A percentile compares a stretch with the other conserved stretches of the same genome.
phyloP scores from a whole-genome alignment of 2,888 invertebrate genomes.

The Temnothorax ravouxi region DNA sequence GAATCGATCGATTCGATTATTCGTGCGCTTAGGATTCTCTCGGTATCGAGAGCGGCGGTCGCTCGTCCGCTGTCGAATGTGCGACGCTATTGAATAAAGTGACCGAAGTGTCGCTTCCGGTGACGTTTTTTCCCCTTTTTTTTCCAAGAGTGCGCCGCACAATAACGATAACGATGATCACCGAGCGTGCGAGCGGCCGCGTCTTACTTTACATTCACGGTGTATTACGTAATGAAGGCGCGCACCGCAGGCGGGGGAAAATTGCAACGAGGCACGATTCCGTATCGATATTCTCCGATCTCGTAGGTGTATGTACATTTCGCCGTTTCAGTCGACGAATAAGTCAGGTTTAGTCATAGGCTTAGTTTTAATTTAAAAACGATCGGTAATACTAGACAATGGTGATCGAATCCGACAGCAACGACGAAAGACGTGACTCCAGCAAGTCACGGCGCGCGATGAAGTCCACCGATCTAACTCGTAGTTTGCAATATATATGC shows the following conservation, averaged over 20 bases:
- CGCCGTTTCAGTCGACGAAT: background rate
- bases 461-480: constrained; percentile 12
- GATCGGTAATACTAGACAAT: background rate
- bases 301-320: background rate
- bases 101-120: constrained; percentile 41
- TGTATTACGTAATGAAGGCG: constrained; percentile 35
- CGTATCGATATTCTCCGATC: background rate
- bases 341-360: background rate
- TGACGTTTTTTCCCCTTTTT: background rate
- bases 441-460: background rate
- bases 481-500: background rate
- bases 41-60: background rate
- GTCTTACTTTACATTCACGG: constrained; percentile 37
- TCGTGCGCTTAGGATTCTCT: constrained; percentile 30
- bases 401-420: background rate
- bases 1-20: constrained; percentile 39
- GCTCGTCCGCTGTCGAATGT: constrained; percentile 1
- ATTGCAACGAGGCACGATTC: background rate
- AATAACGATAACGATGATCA: constrained; percentile 50
- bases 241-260: background rate
- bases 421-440: background rate
- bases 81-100: constrained; percentile 38
- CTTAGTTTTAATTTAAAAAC: background rate
- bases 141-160: background rate
- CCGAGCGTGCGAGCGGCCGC: background rate